Conservation (phyloP, 2,888 invertebrate genomes). For the Orthosia gracilis region DNA sequence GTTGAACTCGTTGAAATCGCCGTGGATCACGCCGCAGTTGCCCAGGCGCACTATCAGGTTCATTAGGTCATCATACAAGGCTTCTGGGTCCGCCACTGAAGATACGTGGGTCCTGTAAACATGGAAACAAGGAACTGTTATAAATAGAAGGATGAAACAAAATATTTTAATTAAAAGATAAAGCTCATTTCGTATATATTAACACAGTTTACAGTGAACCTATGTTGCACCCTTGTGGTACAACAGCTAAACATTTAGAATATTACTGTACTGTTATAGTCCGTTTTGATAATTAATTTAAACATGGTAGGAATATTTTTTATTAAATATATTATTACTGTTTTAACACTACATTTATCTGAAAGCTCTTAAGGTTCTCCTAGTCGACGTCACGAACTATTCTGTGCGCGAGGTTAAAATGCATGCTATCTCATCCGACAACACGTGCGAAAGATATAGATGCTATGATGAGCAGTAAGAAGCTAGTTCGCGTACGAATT, state of each 20-base stretch:
- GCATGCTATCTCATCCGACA: too few relatives aligned
- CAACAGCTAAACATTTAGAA: background rate
- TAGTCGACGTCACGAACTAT: too few relatives aligned
- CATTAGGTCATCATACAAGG: slow-evolving; percentile 98
- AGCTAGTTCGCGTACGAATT: too few relatives aligned
- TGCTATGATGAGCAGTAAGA: too few relatives aligned
- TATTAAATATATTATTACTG: background rate
- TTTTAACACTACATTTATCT: background rate
- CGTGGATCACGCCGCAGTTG: slow-evolving; percentile 99
- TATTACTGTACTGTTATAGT: background rate
- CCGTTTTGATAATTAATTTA: background rate
- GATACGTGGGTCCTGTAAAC: slow-evolving; percentile 92
- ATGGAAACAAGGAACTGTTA: background rate
- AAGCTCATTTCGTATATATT: background rate
- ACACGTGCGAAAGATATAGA: too few relatives aligned
- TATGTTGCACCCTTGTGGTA: slow-evolving; percentile 37
- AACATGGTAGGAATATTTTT: background rate
- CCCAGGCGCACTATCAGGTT: slow-evolving; percentile 97
- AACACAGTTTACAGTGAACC: background rate
- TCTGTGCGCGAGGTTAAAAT: too few relatives aligned
- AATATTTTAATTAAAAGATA: too few relatives aligned
- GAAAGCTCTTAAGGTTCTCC: too few relatives aligned
- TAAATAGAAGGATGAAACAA: too few relatives aligned
- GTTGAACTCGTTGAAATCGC: slow-evolving; percentile 99
- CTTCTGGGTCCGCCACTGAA: slow-evolving; percentile 92